Base-by-base conservation (phyloP, 2,113 vertebrate genomes). In the Heteronetta atricapilla region DNA sequence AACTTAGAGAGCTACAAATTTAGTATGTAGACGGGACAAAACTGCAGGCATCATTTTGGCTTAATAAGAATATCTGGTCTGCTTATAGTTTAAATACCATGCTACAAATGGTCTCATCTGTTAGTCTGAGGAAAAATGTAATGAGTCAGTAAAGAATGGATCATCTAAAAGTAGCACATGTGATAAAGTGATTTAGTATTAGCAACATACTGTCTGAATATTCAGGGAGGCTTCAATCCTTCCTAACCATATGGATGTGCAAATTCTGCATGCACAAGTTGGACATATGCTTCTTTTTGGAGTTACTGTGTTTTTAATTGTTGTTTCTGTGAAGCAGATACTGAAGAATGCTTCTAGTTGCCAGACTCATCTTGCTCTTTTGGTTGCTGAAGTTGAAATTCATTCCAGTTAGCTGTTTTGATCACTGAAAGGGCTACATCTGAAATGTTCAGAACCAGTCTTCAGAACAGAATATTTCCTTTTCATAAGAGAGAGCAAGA, bases 141-240 rank as follows among this genome's bases (percentile, higher is more conserved):
- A 82, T 66, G 63, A 87, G 58, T 40, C 92, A 87, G 77, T 74
- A 82, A 52, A 62, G 52, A 81, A 33, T 50, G 48, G 16, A 25
- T 62, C 2, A 1, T 87, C 81, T 94, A 64, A 84, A 88, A 91
- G 89, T 44, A 89, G 62, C 84, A 87, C 55, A 76, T 76, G 63
- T 63, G 84, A 95, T 94, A 91, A 89, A 96, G 67, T 88, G 72
- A 67, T 92, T 93, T 91, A 85, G 15, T 69, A 50, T 82, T 77
- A 77, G 91, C 82, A 82, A 91, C 48, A 50, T 23, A 16, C 25
- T 91, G 87, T 66, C 81, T 91, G 72, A 83, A 67, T 82, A 82
- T 69, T 87, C 63, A 83, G 53, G 33, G 67, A 77, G 72, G 75
- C 63, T 66, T 93, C 63, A 83, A 11, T 69, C 29, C 10, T 86